phyloP scores from a whole-genome alignment of 2,888 invertebrate species.

The Macropis europaea region DNA sequence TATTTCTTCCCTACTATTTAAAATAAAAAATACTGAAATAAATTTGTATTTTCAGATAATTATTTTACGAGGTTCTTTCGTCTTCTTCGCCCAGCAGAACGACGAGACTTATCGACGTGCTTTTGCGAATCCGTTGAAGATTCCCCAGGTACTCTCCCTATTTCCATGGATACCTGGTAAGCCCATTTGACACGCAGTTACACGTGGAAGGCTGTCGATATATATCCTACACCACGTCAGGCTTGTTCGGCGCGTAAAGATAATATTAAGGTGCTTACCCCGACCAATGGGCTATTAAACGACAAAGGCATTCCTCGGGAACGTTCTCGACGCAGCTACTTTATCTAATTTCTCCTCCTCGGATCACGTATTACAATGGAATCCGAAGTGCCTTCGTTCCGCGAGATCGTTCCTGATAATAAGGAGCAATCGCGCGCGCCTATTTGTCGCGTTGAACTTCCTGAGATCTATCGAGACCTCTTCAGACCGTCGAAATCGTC shows the following conservation, averaged over 20 bases:
- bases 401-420: no score
- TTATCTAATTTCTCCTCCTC: not conserved
- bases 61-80: no score
- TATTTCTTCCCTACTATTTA: no score
- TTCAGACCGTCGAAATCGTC: no score
- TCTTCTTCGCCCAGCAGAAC: no score
- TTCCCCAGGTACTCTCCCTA: not conserved
- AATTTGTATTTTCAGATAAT: no score
- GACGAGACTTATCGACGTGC: conserved; percentile 5
- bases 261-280: not conserved
- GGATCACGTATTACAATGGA: no score
- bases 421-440: no score
- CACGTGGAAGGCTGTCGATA: not conserved
- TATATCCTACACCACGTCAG: not conserved
- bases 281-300: not conserved
- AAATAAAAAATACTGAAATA: no score
- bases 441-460: no score
- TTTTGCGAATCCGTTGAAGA: conserved; percentile 3
- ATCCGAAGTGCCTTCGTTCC: no score
- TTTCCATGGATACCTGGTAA: conserved; percentile 14
- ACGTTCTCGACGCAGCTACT: not conserved
- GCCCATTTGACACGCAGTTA: not conserved
- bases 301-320: not conserved
- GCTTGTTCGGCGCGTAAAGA: not conserved
- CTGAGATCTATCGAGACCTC: no score